Evolutionary conservation across 2,797 vertebrate genomes (phyloP).

Genomic region (Malacoraja senta): DNA sequence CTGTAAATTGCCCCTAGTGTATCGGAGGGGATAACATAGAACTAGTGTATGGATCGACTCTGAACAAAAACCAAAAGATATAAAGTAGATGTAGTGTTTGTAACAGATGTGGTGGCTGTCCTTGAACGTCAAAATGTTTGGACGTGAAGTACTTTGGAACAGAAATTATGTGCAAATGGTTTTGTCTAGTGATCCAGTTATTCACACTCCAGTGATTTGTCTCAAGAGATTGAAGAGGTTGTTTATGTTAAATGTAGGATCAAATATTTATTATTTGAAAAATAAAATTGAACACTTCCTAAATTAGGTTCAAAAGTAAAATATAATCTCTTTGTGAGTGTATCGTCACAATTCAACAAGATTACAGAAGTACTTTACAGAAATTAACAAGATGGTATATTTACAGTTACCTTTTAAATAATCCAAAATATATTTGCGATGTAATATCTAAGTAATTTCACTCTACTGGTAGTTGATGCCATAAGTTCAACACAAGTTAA

Average conservation of each 20-base stretch:
- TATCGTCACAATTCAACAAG: background rate
- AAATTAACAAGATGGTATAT: background rate
- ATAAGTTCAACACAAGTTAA: background rate
- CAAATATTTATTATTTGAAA: background rate
- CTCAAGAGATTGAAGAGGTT: background rate
- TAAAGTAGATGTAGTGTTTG: background rate
- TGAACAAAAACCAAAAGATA: background rate
- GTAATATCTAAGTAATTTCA: background rate
- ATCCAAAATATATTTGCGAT: too few relatives aligned
- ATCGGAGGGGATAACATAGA: too few relatives aligned
- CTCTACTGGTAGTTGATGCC: background rate
- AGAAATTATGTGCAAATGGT: background rate
- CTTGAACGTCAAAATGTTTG: background rate
- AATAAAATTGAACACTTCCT: background rate
- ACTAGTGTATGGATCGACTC: too few relatives aligned
- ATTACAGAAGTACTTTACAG: background rate
- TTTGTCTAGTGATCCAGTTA: background rate
- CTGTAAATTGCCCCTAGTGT: too few relatives aligned
- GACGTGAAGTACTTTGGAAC: background rate
- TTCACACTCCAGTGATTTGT: background rate
- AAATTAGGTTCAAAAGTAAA: background rate
- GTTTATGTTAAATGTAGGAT: background rate
- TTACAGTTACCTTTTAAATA: too few relatives aligned
- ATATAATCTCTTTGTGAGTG: background rate
- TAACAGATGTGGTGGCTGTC: background rate